phyloP scores from a whole-genome alignment of 2,113 vertebrate genomes.

The Vicugna pacos region DNA sequence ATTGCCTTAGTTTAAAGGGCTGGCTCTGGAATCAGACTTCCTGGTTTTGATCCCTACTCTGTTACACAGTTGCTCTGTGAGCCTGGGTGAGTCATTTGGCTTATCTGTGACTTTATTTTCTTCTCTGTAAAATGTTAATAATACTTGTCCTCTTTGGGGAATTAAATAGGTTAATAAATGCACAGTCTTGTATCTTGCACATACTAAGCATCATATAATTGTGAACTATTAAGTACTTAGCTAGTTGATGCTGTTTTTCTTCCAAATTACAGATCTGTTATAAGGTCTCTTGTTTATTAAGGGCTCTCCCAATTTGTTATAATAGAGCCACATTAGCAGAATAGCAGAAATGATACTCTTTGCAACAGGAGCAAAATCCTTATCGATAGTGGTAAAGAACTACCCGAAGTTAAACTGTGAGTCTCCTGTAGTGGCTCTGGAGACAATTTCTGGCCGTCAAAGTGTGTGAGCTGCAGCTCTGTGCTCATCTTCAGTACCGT shows the following conservation, averaged over 20 bases:
- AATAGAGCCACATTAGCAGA: not conserved
- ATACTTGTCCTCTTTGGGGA: not conserved
- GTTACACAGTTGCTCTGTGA: not conserved
- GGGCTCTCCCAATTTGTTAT: not conserved
- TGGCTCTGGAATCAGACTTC: not conserved
- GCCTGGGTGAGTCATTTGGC: not conserved
- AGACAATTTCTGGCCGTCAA: not conserved
- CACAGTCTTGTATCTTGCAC: not conserved
- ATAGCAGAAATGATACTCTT: not conserved
- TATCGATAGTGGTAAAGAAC: fast-evolving
- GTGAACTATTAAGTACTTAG: not conserved
- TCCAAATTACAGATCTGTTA: not conserved
- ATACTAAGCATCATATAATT: not conserved
- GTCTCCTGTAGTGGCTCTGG: not conserved
- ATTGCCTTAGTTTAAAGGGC: not conserved
- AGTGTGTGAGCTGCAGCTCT: not conserved
- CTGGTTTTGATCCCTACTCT: not conserved
- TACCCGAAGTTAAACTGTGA: not conserved
- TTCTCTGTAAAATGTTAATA: not conserved
- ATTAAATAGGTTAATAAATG: not conserved
- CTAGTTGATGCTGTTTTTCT: not conserved
- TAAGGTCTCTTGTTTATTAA: not conserved
- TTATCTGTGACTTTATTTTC: not conserved
- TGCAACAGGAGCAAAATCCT: not conserved
- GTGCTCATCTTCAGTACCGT: not conserved